These are phyloP conservation scores for Trichonephila clavata DNA, from an alignment of 1,140 invertebrate genomes.

Conservation along the genomic window DNA sequence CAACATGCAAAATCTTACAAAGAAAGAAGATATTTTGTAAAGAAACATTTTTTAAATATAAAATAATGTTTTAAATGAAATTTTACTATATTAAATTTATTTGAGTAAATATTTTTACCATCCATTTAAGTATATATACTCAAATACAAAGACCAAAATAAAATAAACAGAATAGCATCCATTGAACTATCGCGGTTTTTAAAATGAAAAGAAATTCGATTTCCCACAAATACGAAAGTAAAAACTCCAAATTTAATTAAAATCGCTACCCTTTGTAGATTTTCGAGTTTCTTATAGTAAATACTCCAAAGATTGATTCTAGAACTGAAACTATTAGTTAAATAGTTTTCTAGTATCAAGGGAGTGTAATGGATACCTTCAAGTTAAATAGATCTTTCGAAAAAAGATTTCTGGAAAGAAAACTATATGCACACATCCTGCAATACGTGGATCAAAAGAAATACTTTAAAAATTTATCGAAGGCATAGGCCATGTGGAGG, in stretches of 20 bases:
- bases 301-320: background rate
- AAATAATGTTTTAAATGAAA: no score
- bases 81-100: no score
- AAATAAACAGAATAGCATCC: no score
- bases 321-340: background rate
- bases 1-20: no score
- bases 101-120: no score
- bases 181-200: no score
- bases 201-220: background rate
- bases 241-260: background rate
- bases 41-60: no score
- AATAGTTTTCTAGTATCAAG: background rate
- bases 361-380: background rate
- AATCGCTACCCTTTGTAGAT: background rate
- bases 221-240: background rate
- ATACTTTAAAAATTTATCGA: constrained; percentile 66
- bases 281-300: background rate
- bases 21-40: no score
- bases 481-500: constrained; percentile 6
- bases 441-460: background rate
- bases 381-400: background rate
- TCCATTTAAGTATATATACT: no score
- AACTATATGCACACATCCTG: background rate
- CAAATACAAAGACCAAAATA: no score
- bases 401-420: background rate